These are phyloP conservation scores for Rhopalosiphum nymphaeae DNA, from an alignment of 2,888 invertebrate genomes.

Conservation along the genomic window DNA sequence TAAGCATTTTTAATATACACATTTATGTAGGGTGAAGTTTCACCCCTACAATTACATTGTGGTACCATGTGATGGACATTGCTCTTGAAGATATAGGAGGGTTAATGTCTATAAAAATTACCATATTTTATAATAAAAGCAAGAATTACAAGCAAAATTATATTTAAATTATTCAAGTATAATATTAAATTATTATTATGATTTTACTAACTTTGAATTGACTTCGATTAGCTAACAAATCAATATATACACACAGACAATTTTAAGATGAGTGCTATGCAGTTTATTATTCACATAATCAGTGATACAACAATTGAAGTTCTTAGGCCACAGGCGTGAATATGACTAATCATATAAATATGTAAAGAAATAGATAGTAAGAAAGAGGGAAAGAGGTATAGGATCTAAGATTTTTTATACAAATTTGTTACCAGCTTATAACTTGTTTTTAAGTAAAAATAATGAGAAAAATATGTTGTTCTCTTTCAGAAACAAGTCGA, in stretches of 20 bases:
- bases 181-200: neutral
- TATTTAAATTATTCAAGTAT: neutral
- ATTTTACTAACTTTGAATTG: neutral
- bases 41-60: slow-evolving; percentile 33
- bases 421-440: neutral
- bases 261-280: neutral
- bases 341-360: neutral
- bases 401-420: neutral
- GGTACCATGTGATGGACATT: slow-evolving; percentile 46
- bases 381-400: too few relatives aligned
- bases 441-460: neutral
- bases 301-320: neutral
- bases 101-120: slow-evolving; percentile 47
- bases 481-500: neutral
- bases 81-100: slow-evolving; percentile 19
- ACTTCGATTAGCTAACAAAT: neutral
- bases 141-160: neutral
- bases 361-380: too few relatives aligned
- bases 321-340: too few relatives aligned
- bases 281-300: neutral
- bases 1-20: slow-evolving; percentile 59
- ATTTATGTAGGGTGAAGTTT: slow-evolving; percentile 52
- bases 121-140: slow-evolving; percentile 40
- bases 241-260: neutral
- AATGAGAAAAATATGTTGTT: neutral